Evolutionary conservation across 2,888 invertebrate species (phyloP).

Genomic region (Pemphredon lugubris): DNA sequence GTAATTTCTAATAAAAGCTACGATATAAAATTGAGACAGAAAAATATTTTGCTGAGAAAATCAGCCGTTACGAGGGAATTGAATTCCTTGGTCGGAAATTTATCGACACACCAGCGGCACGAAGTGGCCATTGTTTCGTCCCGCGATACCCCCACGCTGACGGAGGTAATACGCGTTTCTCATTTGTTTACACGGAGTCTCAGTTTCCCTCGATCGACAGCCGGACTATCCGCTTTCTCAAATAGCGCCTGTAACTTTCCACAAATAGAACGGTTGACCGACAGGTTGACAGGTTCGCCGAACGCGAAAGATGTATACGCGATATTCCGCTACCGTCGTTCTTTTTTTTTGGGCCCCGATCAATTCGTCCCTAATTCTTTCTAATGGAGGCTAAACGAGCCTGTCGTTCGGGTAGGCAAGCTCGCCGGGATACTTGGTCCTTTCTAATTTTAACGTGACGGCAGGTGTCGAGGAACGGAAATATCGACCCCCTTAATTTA

Average conservation of each 20-base stretch:
- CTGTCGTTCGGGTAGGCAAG: neutral
- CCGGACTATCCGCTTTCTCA: constrained; percentile 55
- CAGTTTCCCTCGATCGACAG: constrained; percentile 54
- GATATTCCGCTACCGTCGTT: no score
- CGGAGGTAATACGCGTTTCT: constrained; percentile 36
- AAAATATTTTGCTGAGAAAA: no score
- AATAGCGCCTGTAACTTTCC: constrained; percentile 57
- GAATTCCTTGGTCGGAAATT: neutral
- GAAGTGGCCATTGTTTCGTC: neutral
- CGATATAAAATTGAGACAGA: neutral
- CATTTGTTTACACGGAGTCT: constrained; percentile 48
- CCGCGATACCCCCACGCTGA: constrained; percentile 8
- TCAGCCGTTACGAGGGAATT: no score
- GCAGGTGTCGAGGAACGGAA: constrained; percentile 5
- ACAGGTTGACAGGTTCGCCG: constrained; percentile 40
- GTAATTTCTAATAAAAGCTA: neutral
- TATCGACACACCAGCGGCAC: neutral
- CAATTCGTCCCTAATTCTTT: constrained; percentile 10
- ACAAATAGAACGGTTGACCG: constrained; percentile 45
- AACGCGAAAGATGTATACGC: neutral
- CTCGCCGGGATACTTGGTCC: neutral
- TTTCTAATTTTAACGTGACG: constrained; percentile 1
- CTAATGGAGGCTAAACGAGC: constrained; percentile 11
- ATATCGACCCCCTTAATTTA: neutral
- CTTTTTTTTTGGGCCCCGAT: neutral